Conservation (phyloP, 2,797 vertebrate genomes). For the Carduelis carduelis region DNA sequence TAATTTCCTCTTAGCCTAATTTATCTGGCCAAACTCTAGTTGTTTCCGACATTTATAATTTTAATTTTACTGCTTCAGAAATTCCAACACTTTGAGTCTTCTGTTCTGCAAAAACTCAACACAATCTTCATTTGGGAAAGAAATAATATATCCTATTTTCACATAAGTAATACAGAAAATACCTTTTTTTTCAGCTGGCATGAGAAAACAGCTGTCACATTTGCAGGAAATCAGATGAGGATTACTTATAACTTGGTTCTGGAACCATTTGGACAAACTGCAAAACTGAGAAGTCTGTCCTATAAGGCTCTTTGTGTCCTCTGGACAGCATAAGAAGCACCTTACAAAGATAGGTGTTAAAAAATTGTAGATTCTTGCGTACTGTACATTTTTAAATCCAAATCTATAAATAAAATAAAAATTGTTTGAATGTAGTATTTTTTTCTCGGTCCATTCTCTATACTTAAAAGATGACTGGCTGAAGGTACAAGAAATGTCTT, state of each 20-base stretch:
- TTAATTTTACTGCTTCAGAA: background rate
- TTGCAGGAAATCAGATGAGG: background rate
- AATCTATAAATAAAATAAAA: background rate
- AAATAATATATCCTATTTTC: background rate
- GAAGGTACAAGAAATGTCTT: background rate
- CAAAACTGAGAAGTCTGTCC: background rate
- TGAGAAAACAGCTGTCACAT: background rate
- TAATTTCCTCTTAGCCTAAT: background rate
- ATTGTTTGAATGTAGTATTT: background rate
- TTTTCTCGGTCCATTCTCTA: background rate
- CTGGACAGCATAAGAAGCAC: background rate
- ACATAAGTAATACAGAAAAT: background rate
- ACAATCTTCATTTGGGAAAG: background rate
- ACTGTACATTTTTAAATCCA: background rate
- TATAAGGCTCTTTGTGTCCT: background rate
- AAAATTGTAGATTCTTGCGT: background rate
- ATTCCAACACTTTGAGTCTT: background rate
- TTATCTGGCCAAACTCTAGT: background rate
- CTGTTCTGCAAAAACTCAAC: background rate
- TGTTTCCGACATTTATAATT: background rate
- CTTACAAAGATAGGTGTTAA: background rate
- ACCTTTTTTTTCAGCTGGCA: background rate
- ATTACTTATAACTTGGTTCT: background rate
- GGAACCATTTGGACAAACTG: background rate
- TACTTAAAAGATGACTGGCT: background rate